Evolutionary conservation across 1,140 invertebrate species (phyloP).

Genomic region (Drosophila equinoxialis): DNA sequence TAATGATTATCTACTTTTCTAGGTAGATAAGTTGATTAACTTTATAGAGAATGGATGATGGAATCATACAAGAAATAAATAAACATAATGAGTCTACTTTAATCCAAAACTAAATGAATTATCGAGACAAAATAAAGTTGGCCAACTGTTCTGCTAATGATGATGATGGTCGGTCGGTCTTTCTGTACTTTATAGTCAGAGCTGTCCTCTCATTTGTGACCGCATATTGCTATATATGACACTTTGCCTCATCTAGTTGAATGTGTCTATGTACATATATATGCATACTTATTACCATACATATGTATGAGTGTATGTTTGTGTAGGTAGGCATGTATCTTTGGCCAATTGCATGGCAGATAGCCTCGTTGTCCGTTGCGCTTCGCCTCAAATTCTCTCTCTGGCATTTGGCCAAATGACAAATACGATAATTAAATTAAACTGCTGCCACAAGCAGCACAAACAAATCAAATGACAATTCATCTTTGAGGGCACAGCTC

Average conservation of each 20-base stretch:
- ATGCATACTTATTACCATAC: too few relatives aligned
- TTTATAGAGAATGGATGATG: too few relatives aligned
- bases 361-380: conserved; percentile 11
- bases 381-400: conserved; percentile 32
- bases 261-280: too few relatives aligned
- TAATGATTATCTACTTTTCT: too few relatives aligned
- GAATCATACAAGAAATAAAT: neutral
- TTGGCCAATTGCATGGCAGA: conserved; percentile 49
- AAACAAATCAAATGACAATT: conserved; percentile 82
- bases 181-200: neutral
- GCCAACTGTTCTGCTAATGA: conserved; percentile 1
- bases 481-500: conserved; percentile 65
- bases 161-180: neutral
- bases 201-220: neutral
- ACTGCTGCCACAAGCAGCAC: conserved; percentile 81
- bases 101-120: neutral
- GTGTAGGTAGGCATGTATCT: conserved; percentile 17
- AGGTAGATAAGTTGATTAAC: too few relatives aligned
- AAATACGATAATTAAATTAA: conserved; percentile 83
- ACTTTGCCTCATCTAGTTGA: neutral
- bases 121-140: neutral
- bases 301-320: conserved; percentile 13
- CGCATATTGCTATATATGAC: neutral
- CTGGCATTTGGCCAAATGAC: conserved; percentile 80
- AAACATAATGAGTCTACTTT: neutral